Evolutionary conservation across 2,113 vertebrate species (phyloP), one percentile per base, ranked within the genome.

Genomic region (Stomatorhinus ivindoensis): DNA sequence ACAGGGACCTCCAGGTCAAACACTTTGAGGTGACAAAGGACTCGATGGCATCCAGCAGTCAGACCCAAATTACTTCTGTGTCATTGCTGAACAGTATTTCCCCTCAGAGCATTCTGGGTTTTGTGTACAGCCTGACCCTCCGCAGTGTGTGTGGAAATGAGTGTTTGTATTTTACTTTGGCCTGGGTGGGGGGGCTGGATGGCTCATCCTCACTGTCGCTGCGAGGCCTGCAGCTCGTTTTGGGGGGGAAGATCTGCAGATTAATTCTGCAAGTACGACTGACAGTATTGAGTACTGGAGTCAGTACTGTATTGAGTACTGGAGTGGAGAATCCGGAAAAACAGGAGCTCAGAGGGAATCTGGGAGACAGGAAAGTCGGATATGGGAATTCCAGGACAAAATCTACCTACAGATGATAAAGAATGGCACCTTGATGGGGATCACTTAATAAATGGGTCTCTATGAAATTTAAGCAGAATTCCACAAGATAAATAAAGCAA

Each of bases 11-110:
- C 94, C 94, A 95, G 96, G 96, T 96, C 95, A 96, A 96, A 96
- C 95, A 95, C 94, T 96, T 95, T 95, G 94, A 95, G 93, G 93
- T 91, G 92, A 96, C 96, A 96, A 96, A 94, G 93, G 91, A 92
- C 93, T 93, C 90, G 94, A 95, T 96, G 94, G 95, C 95, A 96
- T 95, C 95, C 93, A 94, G 95, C 94, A 94, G 93, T 89, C 94
- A 96, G 94, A 94, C 95, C 95, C 95, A 96, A 96, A 96, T 96
- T 96, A 96, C 95, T 96, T 96, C 95, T 96, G 96, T 96, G 95
- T 96, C 95, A 96, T 95, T 95, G 96, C 95, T 95, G 95, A 90
- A 96, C 95, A 96, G 96, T 96, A 96, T 96, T 96, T 95, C 92
- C 92, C 93, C 93, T 92, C 93, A 92, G 73, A 50, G 95, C 95